Base-by-base conservation (phyloP, 2,797 vertebrate genomes). In the Peromyscus melanophrys region DNA sequence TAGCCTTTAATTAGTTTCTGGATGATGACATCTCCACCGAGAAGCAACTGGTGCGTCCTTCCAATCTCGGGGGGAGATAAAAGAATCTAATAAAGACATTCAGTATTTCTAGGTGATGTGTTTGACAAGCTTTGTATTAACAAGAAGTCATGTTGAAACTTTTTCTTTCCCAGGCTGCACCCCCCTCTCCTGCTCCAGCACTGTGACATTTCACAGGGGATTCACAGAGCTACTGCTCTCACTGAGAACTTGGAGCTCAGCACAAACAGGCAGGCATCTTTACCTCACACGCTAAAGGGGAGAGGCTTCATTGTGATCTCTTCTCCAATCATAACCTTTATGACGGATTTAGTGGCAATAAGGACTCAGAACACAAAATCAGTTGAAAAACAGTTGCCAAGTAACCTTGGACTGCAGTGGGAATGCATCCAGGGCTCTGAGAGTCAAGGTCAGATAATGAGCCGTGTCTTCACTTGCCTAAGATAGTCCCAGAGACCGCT, bases 1-100 rank as follows among this genome's bases (percentile, higher is more conserved):
- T 98, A 98, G 98, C 98, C 98, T 98, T 99, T 99, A 99, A 99
- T 99, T 99, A 99, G 98, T 98, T 99, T 98, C 98, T 98, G 97
- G 98, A 98, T 98, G 98, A 98, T 98, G 98, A 98, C 98, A 98
- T 98, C 98, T 98, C 98, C 97, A 21, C 98, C 0, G 96, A 98
- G 98, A 98, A 98, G 98, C 98, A 85, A 98, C 97, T 98, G 96
- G 89, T 95, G 77, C 90, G 34, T 98, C 98, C 98, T 97, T 98
- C 97, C 90, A 93, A 90, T 98, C 98, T 98, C 98, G 1, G 92
- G 97, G 98, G 98, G 98, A 98, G 98, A 98, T 98, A 98, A 98
- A 98, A 96, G 97, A 98, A 99, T 99, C 98, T 99, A 99, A 99
- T 99, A 98, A 99, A 99, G 98, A 99, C 98, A 96, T 98, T 87